Conservation (phyloP, 2,797 vertebrate species). For the Sebastes kiyomatsui region DNA sequence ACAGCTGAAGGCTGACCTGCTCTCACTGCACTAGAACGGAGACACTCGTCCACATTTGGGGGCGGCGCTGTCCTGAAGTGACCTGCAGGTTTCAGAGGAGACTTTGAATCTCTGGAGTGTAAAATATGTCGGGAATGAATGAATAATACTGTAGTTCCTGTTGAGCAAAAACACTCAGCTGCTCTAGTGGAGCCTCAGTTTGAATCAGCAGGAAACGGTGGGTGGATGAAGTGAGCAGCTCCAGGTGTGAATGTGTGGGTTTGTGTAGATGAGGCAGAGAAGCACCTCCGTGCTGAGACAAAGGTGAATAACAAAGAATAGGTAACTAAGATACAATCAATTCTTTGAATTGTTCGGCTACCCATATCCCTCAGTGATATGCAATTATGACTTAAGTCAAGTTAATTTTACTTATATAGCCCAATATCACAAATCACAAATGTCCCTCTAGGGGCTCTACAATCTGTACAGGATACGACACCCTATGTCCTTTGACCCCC, state of each 20-base stretch:
- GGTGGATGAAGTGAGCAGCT: background rate
- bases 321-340: too few species aligned
- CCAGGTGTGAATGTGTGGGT: background rate
- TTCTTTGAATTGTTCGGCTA: background rate
- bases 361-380: background rate
- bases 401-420: background rate
- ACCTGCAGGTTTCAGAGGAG: background rate
- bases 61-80: background rate
- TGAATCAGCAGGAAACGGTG: background rate
- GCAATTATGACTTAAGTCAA: background rate
- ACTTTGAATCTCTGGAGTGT: background rate
- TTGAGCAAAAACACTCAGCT: background rate
- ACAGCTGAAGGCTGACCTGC: background rate
- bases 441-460: background rate
- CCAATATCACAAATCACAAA: background rate
- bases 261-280: background rate
- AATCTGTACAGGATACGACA: too few species aligned
- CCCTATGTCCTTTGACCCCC: background rate
- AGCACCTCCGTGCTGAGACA: background rate
- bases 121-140: background rate
- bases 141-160: background rate
- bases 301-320: too few species aligned
- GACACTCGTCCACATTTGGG: background rate
- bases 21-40: background rate
- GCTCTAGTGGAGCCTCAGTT: background rate